These are phyloP conservation scores for Alces alces DNA, from an alignment of 2,113 vertebrate species.

Conservation along the genomic window DNA sequence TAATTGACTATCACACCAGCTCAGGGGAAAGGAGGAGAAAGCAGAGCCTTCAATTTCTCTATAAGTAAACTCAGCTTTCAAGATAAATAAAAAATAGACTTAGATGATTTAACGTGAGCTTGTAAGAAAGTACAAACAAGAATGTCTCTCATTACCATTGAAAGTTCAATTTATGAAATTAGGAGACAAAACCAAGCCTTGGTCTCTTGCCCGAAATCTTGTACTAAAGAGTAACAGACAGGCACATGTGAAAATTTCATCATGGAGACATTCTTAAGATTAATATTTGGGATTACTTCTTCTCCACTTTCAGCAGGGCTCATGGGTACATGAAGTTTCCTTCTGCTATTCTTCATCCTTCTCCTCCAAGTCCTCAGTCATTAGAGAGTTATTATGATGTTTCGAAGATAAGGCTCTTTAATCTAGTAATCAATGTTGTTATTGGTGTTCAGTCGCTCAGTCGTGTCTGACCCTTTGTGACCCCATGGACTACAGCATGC, in stretches of 20 bases:
- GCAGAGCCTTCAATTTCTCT: not conserved
- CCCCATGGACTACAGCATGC: not conserved
- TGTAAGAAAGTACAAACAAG: not conserved
- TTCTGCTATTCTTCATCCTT: not conserved
- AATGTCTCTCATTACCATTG: not conserved
- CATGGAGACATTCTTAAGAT: not conserved
- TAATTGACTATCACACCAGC: not conserved
- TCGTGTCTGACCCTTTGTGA: not conserved
- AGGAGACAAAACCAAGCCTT: not conserved
- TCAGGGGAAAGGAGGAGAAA: not conserved
- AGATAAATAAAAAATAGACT: not conserved
- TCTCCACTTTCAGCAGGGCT: not conserved
- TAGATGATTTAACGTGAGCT: not conserved
- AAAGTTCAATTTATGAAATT: not conserved
- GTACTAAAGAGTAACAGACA: not conserved
- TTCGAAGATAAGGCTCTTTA: not conserved
- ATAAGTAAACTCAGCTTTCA: not conserved
- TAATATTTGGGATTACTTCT: not conserved
- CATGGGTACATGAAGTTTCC: not conserved
- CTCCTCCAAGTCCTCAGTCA: not conserved
- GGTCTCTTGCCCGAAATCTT: not conserved
- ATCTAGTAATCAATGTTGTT: not conserved
- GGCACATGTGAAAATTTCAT: not conserved
- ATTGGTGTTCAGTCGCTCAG: not conserved
- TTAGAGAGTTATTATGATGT: not conserved